Base-by-base conservation (phyloP, 2,888 invertebrate species). In the Tryphoninae sp. region DNA sequence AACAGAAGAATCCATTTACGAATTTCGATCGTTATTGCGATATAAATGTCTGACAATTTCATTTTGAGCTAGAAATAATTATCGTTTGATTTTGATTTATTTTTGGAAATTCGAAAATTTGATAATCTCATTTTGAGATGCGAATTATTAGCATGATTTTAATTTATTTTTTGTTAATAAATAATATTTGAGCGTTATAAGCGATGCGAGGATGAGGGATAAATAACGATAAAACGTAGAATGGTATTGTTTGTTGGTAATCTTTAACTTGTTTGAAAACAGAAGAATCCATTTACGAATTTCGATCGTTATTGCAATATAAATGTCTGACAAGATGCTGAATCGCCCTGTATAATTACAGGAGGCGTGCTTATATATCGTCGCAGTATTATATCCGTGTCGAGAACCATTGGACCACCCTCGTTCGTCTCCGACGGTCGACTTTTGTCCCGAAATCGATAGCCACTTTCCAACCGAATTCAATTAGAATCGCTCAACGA, bases 401-500 rank as follows among this genome's bases (percentile, higher is more conserved):
- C 49, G 68, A 79, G 68, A 53, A 8, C 45, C 61, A 67, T 51
- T 33, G 58, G 58, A 77, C 42, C 59, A 55, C 53, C 67, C 67
- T 51, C 51, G 62, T 81, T 73, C 73, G 58, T 72, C 69, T 82
- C 59, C 51, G 49, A 64, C 64, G 42, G 59, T 76, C 64, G 64
- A 79, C 72, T 82, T 74, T 73, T 58, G 69, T 82, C 58, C 59
- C 59, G 77, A 80, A 82, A 82, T 82, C 79, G 77, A 77, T 82
- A 80, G 79, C 73, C 68, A 69, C 53, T 77, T 80, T 80, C 80
- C 65, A 78, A 77, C 77, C 73, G 79, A 80, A 82, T 82, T 80
- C 79, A 80, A 82, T 82, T 82, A 73, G 80, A 80, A 77, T 59
- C 73, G 69, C 53, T 80, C 77, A 77, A 71, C 79, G 73, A 82